A percentile compares a stretch with the other conserved stretches of the same genome.
phyloP scores from a whole-genome alignment of 2,113 vertebrate species.

The Brachyhypopomus occidentalis region DNA sequence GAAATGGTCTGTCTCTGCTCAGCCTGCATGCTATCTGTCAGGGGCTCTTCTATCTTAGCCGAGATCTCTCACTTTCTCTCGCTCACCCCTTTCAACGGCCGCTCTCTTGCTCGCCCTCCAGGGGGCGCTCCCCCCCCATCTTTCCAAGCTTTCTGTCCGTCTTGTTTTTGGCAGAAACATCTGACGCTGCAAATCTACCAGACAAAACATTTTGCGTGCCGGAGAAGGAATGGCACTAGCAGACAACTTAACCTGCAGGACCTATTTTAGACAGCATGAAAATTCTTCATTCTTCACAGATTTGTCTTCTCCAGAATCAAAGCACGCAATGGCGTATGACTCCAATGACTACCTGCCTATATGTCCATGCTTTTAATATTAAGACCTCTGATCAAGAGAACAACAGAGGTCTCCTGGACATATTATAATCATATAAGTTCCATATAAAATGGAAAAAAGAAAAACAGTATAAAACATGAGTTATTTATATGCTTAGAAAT shows the following conservation, averaged over 20 bases:
- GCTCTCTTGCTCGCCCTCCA: constrained; percentile 31
- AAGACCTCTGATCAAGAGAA: background rate
- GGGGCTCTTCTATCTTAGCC: constrained; percentile 43
- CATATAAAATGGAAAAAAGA: background rate
- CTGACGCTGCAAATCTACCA: constrained; percentile 55
- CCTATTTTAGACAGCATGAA: constrained; percentile 63
- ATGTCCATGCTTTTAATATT: background rate
- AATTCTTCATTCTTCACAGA: constrained; percentile 59
- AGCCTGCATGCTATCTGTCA: constrained; percentile 42
- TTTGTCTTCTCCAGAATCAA: constrained; percentile 52
- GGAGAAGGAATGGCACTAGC: constrained; percentile 56
- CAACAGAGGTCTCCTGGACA: background rate
- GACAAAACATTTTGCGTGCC: constrained; percentile 52
- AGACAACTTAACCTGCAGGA: constrained; percentile 59
- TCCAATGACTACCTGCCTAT: background rate
- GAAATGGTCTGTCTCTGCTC: constrained; percentile 26
- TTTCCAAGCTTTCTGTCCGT: constrained; percentile 9
- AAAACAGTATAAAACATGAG: background rate
- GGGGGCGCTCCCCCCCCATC: background rate
- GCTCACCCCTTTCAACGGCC: background rate
- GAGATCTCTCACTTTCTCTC: constrained; percentile 42
- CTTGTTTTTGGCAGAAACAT: constrained; percentile 44
- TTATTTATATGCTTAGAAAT: no score
- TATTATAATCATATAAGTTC: background rate
- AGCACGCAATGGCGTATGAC: constrained; percentile 58